A percentile compares a stretch with the other conserved stretches of the same genome.
These are phyloP conservation scores for Cabera pusaria DNA, from an alignment of 2,888 invertebrate genomes.

Conservation along the genomic window DNA sequence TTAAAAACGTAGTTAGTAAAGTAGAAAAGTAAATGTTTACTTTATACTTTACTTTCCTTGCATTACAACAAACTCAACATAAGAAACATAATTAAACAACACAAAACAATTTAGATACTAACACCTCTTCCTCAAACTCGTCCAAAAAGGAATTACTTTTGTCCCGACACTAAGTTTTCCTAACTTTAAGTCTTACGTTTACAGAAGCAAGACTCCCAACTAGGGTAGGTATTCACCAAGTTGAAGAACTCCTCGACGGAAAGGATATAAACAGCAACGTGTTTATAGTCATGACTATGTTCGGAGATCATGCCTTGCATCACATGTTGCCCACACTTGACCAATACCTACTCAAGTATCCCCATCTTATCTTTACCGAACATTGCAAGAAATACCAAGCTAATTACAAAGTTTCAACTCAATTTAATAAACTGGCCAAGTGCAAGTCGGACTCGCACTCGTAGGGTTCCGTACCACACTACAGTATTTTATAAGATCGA, in stretches of 20 bases:
- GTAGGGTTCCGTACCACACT: too few relatives aligned
- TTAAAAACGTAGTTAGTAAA: too few relatives aligned
- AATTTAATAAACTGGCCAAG: conserved; percentile 40
- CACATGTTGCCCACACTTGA: conserved; percentile 92
- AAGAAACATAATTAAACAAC: conserved; percentile 4
- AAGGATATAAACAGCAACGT: conserved; percentile 85
- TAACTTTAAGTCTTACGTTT: conserved; percentile 8
- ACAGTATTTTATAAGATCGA: too few relatives aligned
- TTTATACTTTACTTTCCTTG: too few relatives aligned
- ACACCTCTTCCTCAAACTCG: not conserved
- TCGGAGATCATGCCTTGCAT: conserved; percentile 91
- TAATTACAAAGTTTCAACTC: conserved; percentile 63
- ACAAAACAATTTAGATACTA: conserved; percentile 1
- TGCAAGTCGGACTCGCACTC: too few relatives aligned
- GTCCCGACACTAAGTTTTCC: not conserved
- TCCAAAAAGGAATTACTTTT: conserved; percentile 1
- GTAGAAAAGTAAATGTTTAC: too few relatives aligned
- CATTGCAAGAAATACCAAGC: conserved; percentile 85
- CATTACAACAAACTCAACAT: not conserved
- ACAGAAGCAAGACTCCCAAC: conserved; percentile 33
- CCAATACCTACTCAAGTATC: conserved; percentile 85
- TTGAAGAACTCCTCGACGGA: conserved; percentile 90
- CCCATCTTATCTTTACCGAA: conserved; percentile 85
- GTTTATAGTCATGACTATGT: conserved; percentile 87
- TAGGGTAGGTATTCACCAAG: conserved; percentile 81